phyloP scores from a whole-genome alignment of 2,113 vertebrate species.

The Passer montanus region DNA sequence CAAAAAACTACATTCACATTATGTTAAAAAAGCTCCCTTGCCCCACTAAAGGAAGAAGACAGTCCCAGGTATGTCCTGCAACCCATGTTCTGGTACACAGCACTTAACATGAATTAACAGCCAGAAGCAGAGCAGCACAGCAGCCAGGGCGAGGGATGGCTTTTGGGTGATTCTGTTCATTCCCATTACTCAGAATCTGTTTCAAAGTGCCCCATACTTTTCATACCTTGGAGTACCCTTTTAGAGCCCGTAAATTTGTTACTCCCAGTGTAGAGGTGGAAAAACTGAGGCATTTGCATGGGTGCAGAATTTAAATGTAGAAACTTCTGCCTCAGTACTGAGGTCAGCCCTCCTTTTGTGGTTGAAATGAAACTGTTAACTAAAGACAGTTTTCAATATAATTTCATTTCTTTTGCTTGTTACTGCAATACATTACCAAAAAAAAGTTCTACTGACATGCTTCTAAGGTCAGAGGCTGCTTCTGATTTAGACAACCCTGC shows the following conservation, averaged over 20 bases:
- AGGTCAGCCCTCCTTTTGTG: conserved; percentile 15
- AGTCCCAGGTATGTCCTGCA: not conserved
- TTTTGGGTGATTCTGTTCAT: not conserved
- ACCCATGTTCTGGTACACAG: not conserved
- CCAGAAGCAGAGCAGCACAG: not conserved
- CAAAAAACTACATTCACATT: conserved; percentile 39
- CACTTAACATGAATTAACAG: not conserved
- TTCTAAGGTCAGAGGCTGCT: conserved; percentile 10
- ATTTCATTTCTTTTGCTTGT: conserved; percentile 32
- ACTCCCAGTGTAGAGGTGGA: not conserved
- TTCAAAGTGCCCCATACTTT: not conserved
- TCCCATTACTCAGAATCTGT: not conserved
- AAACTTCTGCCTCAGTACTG: not conserved
- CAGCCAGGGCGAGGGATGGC: not conserved
- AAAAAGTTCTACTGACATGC: not conserved
- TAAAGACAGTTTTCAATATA: not conserved
- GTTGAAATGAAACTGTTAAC: conserved; percentile 30
- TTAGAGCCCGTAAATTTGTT: not conserved
- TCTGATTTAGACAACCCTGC: not conserved
- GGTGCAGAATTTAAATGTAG: not conserved
- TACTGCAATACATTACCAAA: conserved; percentile 24
- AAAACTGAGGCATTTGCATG: not conserved
- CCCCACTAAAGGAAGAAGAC: conserved; percentile 21
- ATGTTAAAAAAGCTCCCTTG: conserved; percentile 34
- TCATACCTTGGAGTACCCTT: not conserved